Conservation (phyloP, 1,140 invertebrate genomes). For the Arctopsyche grandis region DNA sequence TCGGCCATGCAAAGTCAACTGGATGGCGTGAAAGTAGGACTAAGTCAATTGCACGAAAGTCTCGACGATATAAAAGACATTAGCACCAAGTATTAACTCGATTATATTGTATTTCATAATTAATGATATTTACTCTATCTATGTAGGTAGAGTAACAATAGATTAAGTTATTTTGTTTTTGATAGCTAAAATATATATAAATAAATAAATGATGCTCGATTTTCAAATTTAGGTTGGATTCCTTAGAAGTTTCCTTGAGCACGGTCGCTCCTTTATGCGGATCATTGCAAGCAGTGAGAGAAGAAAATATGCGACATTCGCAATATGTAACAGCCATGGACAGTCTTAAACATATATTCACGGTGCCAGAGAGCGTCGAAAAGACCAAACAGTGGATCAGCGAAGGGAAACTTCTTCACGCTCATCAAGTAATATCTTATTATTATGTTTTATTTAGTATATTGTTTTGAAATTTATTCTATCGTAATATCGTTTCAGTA, state of each 20-base stretch:
- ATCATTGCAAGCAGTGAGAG: conserved; percentile 84
- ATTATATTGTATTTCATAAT: conserved; percentile 36
- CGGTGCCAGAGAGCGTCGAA: conserved; percentile 94
- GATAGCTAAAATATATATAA: too few species aligned
- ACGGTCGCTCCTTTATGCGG: conserved; percentile 72
- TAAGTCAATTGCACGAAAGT: conserved; percentile 89
- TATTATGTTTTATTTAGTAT: not conserved
- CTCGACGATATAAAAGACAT: conserved; percentile 88
- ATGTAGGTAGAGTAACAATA: too few species aligned
- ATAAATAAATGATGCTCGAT: too few species aligned
- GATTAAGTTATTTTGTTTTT: too few species aligned
- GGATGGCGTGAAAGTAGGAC: conserved; percentile 93
- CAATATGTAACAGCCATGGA: conserved; percentile 98
- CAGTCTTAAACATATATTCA: conserved; percentile 98
- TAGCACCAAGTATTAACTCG: conserved; percentile 58
- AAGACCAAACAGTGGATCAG: conserved; percentile 94
- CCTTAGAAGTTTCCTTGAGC: conserved; percentile 61
- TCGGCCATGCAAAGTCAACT: conserved; percentile 98
- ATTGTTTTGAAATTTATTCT: not conserved
- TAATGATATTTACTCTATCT: too few species aligned
- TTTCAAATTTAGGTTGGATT: conserved; percentile 65
- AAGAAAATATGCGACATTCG: conserved; percentile 93
- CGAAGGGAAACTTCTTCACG: conserved; percentile 94
- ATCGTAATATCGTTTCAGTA: conserved; percentile 66
- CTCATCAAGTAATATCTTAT: conserved; percentile 83